phyloP scores from a whole-genome alignment of 1,140 invertebrate genomes.

The Philopotamus ludificatus region DNA sequence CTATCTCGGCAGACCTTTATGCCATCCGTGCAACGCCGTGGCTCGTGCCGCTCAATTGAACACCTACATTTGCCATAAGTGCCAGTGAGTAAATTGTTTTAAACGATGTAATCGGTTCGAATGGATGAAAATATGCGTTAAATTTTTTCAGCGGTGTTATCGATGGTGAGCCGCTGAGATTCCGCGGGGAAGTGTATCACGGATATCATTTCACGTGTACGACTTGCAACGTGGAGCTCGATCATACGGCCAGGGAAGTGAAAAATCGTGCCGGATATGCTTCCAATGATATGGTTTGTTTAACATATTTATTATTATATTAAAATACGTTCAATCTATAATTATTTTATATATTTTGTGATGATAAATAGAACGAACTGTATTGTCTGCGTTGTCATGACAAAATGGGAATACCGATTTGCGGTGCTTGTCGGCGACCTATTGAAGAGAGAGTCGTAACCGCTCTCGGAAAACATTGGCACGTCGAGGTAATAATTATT shows the following conservation, averaged over 20 bases:
- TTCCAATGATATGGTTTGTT: slow-evolving; percentile 79
- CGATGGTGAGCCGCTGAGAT: slow-evolving; percentile 94
- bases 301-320: slow-evolving; percentile 6
- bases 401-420: slow-evolving; percentile 98
- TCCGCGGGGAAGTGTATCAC: slow-evolving; percentile 96
- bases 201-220: slow-evolving; percentile 99
- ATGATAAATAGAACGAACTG: slow-evolving; percentile 73
- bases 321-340: slow-evolving; percentile 8
- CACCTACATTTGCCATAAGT: slow-evolving; percentile 98
- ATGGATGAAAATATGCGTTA: neutral
- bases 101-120: neutral
- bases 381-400: slow-evolving; percentile 98
- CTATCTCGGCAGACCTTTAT: slow-evolving; percentile 89
- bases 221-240: slow-evolving; percentile 81
- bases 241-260: slow-evolving; percentile 91
- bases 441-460: slow-evolving; percentile 97
- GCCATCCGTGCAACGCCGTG: slow-evolving; percentile 94
- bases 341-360: neutral
- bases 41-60: slow-evolving; percentile 94
- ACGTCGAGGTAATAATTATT: slow-evolving; percentile 76
- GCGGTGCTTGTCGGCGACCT: slow-evolving; percentile 93
- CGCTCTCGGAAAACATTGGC: slow-evolving; percentile 98
- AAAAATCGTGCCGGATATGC: slow-evolving; percentile 85
- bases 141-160: slow-evolving; percentile 87
- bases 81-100: slow-evolving; percentile 74